Evolutionary conservation across 2,888 invertebrate genomes (phyloP).

Genomic region (Argyra leucocephala): DNA sequence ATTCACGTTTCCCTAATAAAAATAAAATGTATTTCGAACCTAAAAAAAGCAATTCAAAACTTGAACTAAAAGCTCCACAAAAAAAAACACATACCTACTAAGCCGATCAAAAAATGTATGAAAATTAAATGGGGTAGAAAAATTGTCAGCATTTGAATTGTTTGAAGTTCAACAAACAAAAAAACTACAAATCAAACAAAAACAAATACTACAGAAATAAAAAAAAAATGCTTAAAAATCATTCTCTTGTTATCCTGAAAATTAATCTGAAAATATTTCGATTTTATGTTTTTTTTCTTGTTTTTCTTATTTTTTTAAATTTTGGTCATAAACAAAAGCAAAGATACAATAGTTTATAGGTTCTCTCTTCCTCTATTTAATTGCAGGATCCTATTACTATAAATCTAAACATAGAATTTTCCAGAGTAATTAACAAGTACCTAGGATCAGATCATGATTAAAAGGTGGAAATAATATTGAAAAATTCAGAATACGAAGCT

Average conservation of each 20-base stretch:
- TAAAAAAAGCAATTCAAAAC: not conserved
- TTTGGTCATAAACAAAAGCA: too few relatives aligned
- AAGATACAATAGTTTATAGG: too few relatives aligned
- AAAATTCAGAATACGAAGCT: too few relatives aligned
- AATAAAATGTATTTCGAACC: not conserved
- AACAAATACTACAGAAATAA: not conserved
- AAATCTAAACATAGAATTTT: too few relatives aligned
- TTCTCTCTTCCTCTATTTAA: too few relatives aligned
- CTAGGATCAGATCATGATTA: too few relatives aligned
- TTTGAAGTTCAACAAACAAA: not conserved
- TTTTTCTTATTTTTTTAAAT: not conserved
- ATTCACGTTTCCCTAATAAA: not conserved
- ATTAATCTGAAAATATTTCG: not conserved
- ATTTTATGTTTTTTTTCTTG: not conserved
- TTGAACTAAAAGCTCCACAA: not conserved
- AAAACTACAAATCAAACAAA: not conserved
- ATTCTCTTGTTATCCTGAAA: not conserved
- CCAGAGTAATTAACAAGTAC: too few relatives aligned
- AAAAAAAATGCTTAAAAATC: not conserved
- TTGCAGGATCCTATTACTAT: too few relatives aligned
- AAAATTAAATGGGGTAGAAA: not conserved
- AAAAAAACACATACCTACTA: not conserved
- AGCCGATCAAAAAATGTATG: not conserved
- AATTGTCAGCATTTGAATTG: not conserved
- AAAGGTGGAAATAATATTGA: too few relatives aligned